Conservation (phyloP, 1,140 invertebrate genomes). For the Bombus picipes region DNA sequence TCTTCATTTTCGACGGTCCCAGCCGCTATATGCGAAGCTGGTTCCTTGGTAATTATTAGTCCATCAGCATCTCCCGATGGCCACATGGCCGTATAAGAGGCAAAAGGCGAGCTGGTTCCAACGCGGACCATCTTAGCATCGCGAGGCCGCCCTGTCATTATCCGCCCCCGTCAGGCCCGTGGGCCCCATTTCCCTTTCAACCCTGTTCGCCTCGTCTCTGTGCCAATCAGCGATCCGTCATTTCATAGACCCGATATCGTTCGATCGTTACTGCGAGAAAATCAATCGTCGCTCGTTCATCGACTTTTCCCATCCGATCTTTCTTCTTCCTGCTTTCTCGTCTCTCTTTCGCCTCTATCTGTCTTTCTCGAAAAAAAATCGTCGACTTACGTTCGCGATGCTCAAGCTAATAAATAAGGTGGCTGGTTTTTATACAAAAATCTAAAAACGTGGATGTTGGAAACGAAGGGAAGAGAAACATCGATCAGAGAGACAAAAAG, state of each 20-base stretch:
- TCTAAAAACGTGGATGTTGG: conserved; percentile 42
- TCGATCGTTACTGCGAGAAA: conserved; percentile 60
- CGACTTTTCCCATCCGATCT: neutral
- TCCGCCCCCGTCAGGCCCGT: conserved; percentile 79
- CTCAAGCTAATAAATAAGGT: conserved; percentile 45
- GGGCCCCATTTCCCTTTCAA: conserved; percentile 80
- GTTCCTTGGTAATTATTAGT: conserved; percentile 79
- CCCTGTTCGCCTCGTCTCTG: conserved; percentile 72
- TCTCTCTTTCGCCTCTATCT: neutral
- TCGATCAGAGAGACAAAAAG: conserved; percentile 2
- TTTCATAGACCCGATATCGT: conserved; percentile 68
- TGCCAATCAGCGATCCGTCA: conserved; percentile 81
- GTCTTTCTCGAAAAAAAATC: neutral
- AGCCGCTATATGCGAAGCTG: conserved; percentile 62
- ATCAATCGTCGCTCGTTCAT: conserved; percentile 48
- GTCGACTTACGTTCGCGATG: neutral
- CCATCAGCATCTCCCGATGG: conserved; percentile 78
- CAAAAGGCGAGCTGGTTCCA: conserved; percentile 60
- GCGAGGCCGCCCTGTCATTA: conserved; percentile 81
- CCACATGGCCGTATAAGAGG: conserved; percentile 78
- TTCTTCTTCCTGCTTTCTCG: neutral
- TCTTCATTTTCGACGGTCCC: conserved; percentile 67
- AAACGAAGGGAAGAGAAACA: neutral
- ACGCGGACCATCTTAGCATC: conserved; percentile 69
- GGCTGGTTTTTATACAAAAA: conserved; percentile 49